These are phyloP conservation scores for Tachystola acroxantha DNA, from an alignment of 2,888 invertebrate genomes.

Conservation along the genomic window DNA sequence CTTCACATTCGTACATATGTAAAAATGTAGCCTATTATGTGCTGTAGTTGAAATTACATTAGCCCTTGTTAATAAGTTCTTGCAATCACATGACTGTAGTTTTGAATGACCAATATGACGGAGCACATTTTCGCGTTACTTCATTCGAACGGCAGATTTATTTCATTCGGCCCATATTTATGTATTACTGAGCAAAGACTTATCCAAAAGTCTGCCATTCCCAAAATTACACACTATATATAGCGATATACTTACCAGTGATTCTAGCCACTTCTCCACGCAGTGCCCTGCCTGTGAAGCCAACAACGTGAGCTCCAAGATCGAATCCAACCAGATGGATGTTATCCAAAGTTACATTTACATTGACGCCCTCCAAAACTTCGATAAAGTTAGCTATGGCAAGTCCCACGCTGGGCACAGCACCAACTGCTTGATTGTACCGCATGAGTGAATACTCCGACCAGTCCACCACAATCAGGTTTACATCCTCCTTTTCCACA, in stretches of 20 bases:
- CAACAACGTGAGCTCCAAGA: conserved; percentile 50
- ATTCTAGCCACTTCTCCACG: conserved; percentile 35
- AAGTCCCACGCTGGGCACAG: conserved; percentile 32
- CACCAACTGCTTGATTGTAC: conserved; percentile 30
- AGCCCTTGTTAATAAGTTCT: no score
- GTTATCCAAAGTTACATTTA: conserved; percentile 13
- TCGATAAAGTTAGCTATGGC: conserved; percentile 26
- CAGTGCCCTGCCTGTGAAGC: conserved; percentile 32
- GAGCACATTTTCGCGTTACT: no score
- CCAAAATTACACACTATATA: no score
- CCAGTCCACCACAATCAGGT: conserved; percentile 51
- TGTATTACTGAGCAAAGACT: no score
- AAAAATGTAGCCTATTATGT: no score
- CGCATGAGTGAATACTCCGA: conserved; percentile 28
- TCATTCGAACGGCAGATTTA: no score
- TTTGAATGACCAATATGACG: no score
- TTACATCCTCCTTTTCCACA: conserved; percentile 24
- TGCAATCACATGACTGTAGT: no score
- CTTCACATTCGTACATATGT: no score
- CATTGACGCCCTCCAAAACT: conserved; percentile 11
- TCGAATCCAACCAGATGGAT: conserved; percentile 48
- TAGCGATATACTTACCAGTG: conserved; percentile 50
- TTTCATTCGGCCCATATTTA: no score
- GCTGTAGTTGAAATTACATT: no score
- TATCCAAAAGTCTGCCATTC: no score